A percentile compares a stretch with the other conserved stretches of the same genome.
Conservation (phyloP, 2,888 invertebrate species). For the Prostheceraeus crozeri region DNA sequence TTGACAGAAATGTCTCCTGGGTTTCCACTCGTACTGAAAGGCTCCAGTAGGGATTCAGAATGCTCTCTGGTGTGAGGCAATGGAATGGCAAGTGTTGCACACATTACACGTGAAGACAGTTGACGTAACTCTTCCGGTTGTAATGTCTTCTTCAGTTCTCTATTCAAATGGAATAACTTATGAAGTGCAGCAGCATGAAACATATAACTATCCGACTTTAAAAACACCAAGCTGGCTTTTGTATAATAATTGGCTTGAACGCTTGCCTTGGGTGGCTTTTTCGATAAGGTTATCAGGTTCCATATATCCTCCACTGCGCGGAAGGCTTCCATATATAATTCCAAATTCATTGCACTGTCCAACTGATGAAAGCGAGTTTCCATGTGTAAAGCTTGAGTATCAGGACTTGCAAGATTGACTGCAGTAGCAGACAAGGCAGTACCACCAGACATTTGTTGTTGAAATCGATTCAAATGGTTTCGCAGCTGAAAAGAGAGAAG, state of each 20-base stretch:
- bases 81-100: conserved; percentile 85
- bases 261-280: conserved; percentile 88
- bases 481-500: too few species aligned
- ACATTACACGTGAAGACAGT: conserved; percentile 63
- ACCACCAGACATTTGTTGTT: conserved; percentile 61
- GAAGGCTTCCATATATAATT: conserved; percentile 84
- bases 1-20: conserved; percentile 93
- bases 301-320: conserved; percentile 98
- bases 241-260: conserved; percentile 98
- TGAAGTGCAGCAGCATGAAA: conserved; percentile 94
- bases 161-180: conserved; percentile 81
- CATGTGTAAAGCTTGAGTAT: conserved; percentile 89
- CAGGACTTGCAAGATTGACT: conserved; percentile 74
- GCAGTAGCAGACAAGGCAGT: too few species aligned
- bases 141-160: conserved; percentile 93
- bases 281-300: conserved; percentile 86
- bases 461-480: conserved; percentile 61
- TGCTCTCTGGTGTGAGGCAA: conserved; percentile 87
- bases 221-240: conserved; percentile 93
- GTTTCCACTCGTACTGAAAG: too few species aligned
- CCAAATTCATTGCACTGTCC: conserved; percentile 97
- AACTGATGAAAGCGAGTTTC: conserved; percentile 90
- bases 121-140: conserved; percentile 77
- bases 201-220: conserved; percentile 93
- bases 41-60: conserved; percentile 88